Evolutionary conservation across 1,140 invertebrate genomes (phyloP), one percentile per base, ranked within the genome.

Genomic region (Conopomorpha cramerella): DNA sequence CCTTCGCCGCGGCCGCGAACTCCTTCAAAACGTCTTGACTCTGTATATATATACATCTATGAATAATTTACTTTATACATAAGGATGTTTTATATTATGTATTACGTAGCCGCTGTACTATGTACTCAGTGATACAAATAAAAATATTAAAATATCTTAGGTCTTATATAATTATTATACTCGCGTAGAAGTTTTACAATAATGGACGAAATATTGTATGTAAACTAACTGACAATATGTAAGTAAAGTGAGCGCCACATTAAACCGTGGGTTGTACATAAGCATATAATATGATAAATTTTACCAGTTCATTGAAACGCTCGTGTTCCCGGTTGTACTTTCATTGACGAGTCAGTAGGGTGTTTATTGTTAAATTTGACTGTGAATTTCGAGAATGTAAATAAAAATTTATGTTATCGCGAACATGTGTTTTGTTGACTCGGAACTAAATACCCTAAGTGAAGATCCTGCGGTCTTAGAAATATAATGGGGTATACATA

Each of bases 361-460:
- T 33, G 50, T 52, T 56, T 55, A 44, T 62, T 68, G 65, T 68
- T 72, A 67, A 52, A 61, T 51, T 55, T 63, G 54, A 64, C 55
- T 72, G 63, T 68, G 58, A 66, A 66, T 62, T 70, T 70, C 50
- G 61, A 29, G 55, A 53, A 62, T 73, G 68, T 73, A 73, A 73
- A 73, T 73, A 73, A 73, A 72, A 67, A 62, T 61, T 60, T 73
- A 73, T 70, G 68, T 73, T 70, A 73, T 59, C 55, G 54, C 65
- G 60, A 7, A 35, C 39, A 46, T 48, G 34, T 48, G 46, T 42
- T 39, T 38, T 55, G 47, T 49, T 38, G 34, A 43, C n/a, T n/a
- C n/a, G n/a, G n/a, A n/a, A n/a, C n/a, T n/a, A n/a, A n/a, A n/a
- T 23, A 23, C 19, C 19, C 19, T 10, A 23, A 23, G 4, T 10